These are phyloP conservation scores for Montipora foliosa DNA, from an alignment of 64 coral and sea anemone species.

Conservation along the genomic window DNA sequence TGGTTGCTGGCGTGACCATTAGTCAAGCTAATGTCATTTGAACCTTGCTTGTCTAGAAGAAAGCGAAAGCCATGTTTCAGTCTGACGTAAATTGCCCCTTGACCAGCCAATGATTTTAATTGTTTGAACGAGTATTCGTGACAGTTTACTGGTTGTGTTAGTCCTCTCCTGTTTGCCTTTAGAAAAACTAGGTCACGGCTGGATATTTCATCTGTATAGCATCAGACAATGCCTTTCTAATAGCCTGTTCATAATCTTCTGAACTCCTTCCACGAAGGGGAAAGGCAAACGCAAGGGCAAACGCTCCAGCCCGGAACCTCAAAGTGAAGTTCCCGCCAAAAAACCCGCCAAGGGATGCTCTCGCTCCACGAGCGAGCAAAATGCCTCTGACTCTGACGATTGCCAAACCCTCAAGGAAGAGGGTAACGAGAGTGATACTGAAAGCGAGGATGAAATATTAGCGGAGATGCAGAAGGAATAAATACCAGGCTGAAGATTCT, in stretches of 20 bases:
- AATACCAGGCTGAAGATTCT: no score
- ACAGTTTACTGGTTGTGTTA: not conserved
- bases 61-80: not conserved
- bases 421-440: no score
- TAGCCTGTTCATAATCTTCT: not conserved
- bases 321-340: no score
- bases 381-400: no score
- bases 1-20: not conserved
- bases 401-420: no score
- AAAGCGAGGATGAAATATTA: no score
- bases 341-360: no score
- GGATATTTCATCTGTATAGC: conserved; percentile 51
- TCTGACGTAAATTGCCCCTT: not conserved
- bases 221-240: conserved; percentile 31
- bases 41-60: not conserved
- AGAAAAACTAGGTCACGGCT: conserved; percentile 45
- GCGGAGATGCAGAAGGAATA: no score
- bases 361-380: no score
- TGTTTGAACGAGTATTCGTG: conserved; percentile 31
- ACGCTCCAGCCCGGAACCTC: no score
- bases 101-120: conserved; percentile 10
- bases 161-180: conserved; percentile 16
- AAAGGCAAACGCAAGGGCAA: no score
- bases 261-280: not conserved
- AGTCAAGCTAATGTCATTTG: not conserved